Base-by-base conservation (phyloP, 2,113 vertebrate species). In the Grammomys dolichurus region DNA sequence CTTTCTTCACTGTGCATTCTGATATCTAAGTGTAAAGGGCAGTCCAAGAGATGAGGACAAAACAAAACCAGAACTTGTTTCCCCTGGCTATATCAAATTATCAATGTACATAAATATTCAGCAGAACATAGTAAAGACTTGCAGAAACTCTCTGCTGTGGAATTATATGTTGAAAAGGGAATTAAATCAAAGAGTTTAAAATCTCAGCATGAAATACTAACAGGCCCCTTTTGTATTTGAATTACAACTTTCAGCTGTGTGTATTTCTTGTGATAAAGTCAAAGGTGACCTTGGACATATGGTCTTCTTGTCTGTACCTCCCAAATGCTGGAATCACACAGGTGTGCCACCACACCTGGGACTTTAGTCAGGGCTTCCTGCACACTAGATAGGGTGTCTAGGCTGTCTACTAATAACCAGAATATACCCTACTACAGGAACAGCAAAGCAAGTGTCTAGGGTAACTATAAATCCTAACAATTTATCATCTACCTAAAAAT, bases 391-490 rank as follows among this genome's bases (percentile, higher is more conserved):
- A 85, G 33, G 58, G 4, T 20, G 26, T 63, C 40, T 17, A 46
- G 33, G 58, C 9, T 20, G 26, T 65, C 40, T 17, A 46, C 28
- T 46, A 33, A 48, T 48, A 33, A 20, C 16, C 63, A 93, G 65
- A 91, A 80, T 56, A 51, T 33, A 67, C 14, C 65, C 5, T 20
- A 58, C 33, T 26, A 48, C 54, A 81, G 31, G 54, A 54, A 77
- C 91, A 93, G 87, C 40, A 89, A 91, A 75, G 33, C 78, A 56
- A 84, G 94, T 91, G 80, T 73, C 46, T 46, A 92, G 46, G 51
- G 67, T 91, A 46, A 4, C 56, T 46, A 84, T 14, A 75, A 90
- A 93, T 85, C 84, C n/a, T 65, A 54, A 90, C 24, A 92, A 63
- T 19, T 56, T 88, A 72, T 69, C 13, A 63, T 76, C 46, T 88